phyloP scores from a whole-genome alignment of 2,888 invertebrate species.

The Cheilosia urbana region DNA sequence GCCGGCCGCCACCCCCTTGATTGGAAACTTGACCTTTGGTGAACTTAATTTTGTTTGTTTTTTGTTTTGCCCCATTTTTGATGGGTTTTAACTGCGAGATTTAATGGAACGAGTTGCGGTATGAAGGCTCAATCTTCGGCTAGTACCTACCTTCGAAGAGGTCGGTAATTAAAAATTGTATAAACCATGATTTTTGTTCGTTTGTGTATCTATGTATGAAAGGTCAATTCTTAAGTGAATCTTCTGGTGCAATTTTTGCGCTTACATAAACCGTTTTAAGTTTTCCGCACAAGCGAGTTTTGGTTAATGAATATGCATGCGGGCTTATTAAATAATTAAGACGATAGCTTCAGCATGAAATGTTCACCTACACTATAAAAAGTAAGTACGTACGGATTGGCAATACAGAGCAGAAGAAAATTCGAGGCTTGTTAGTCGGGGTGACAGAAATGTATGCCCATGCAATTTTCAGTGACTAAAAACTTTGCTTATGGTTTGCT shows the following conservation, averaged over 20 bases:
- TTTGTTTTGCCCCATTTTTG: constrained; percentile 9
- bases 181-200: not conserved
- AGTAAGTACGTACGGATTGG: too few species aligned
- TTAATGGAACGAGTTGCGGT: constrained; percentile 35
- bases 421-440: not conserved
- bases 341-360: not conserved
- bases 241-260: not conserved
- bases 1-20: not conserved
- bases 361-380: too few species aligned
- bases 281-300: constrained; percentile 9
- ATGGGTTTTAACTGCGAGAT: constrained; percentile 30
- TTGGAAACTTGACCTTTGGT: constrained; percentile 67
- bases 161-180: not conserved
- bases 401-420: not conserved
- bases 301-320: constrained; percentile 8
- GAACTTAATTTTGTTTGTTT: constrained; percentile 25
- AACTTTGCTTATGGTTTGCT: too few species aligned
- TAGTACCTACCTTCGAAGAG: not conserved
- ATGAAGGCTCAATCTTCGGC: constrained; percentile 1
- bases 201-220: constrained; percentile 9
- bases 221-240: constrained; percentile 15
- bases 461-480: too few species aligned
- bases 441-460: too few species aligned
- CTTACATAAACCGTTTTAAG: constrained; percentile 1
- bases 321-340: not conserved